These are phyloP conservation scores for Cranoglanis bouderius DNA, from an alignment of 2,113 vertebrate genomes.

Conservation along the genomic window DNA sequence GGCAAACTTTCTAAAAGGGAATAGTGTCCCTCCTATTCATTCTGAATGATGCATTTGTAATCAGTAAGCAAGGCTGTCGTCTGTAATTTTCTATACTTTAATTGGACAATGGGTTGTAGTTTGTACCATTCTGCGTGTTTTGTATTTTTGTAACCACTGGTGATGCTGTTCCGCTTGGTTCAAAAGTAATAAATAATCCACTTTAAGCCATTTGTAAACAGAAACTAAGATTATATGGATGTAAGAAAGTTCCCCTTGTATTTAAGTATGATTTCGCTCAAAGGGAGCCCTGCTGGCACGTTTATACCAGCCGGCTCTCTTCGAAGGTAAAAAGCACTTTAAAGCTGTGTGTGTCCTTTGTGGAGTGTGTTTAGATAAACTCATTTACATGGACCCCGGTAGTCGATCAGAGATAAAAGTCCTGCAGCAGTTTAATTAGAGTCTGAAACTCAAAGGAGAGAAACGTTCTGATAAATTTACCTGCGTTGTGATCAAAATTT, in stretches of 20 bases:
- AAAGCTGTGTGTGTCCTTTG: neutral
- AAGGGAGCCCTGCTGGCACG: neutral
- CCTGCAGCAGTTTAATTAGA: constrained; percentile 8
- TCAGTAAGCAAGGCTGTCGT: neutral
- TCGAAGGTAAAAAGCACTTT: neutral
- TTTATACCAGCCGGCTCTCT: neutral
- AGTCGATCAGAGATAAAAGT: neutral
- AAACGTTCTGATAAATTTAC: neutral
- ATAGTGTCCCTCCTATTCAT: neutral
- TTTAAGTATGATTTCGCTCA: neutral
- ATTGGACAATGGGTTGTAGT: neutral
- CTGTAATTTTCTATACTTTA: neutral
- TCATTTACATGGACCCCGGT: neutral
- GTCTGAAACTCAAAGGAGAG: neutral
- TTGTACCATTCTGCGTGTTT: neutral
- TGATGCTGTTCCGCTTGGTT: neutral
- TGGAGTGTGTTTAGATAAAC: neutral
- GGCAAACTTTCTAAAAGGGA: neutral
- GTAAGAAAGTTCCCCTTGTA: neutral
- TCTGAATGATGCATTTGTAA: neutral
- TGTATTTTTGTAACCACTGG: neutral
- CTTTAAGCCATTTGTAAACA: neutral
- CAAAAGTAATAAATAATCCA: neutral
- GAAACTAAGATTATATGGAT: neutral
- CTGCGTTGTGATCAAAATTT: neutral